Evolutionary conservation across 2,797 vertebrate genomes (phyloP).

Genomic region (Phrynocephalus guinanensis): DNA sequence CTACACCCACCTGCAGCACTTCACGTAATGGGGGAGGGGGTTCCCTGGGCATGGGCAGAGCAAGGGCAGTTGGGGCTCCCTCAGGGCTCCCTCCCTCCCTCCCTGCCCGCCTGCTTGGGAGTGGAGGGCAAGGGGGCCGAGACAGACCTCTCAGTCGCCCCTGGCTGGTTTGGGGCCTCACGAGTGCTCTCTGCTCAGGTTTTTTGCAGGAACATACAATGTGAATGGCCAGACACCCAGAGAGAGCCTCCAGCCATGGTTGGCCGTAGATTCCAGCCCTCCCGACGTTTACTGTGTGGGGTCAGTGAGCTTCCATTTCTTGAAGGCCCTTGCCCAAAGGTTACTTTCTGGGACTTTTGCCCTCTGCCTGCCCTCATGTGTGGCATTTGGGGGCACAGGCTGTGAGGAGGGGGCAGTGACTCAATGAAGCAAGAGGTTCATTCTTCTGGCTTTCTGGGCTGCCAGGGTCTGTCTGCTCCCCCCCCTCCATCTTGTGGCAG

Average conservation of each 20-base stretch:
- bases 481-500: background rate
- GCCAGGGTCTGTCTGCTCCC: no score
- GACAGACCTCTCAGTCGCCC: no score
- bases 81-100: no score
- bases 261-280: slow-evolving; percentile 81
- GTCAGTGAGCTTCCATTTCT: slow-evolving; percentile 74
- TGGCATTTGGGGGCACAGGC: background rate
- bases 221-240: slow-evolving; percentile 94
- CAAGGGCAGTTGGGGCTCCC: no score
- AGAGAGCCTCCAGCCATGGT: slow-evolving; percentile 90
- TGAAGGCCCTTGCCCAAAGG: background rate
- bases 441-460: no score
- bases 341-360: background rate
- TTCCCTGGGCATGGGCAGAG: background rate
- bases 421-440: no score
- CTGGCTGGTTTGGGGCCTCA: no score
- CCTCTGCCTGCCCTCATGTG: background rate
- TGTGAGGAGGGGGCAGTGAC: no score
- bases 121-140: background rate
- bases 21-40: slow-evolving; percentile 79
- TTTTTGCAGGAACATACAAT: slow-evolving; percentile 96
- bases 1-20: slow-evolving; percentile 88
- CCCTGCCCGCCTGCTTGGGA: background rate
- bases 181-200: slow-evolving; percentile 75
- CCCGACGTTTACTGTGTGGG: slow-evolving; percentile 96